Base-by-base conservation (phyloP, 2,888 invertebrate species). In the Cataglyphis cursor region DNA sequence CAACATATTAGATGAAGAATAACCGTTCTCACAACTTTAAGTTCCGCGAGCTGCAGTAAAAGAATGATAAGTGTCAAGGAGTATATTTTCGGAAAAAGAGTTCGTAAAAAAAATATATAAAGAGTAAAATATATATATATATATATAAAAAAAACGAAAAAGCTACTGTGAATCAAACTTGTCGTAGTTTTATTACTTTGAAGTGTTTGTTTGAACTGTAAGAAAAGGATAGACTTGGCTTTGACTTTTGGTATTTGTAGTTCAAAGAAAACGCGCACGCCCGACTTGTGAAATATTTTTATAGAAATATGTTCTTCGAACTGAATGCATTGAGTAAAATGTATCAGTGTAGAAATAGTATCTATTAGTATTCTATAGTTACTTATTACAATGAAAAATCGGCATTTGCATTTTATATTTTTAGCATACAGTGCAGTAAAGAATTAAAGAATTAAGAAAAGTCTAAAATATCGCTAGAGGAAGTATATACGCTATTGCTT, bases 1-100 rank as follows among this genome's bases (percentile, higher is more conserved):
- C 59, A 59, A 80, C 44, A 80, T 59, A 80, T 78, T 59, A 78
- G 70, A 80, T 61, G 59, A 59, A 44, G 44, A 59, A 80, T 48
- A 68, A 35, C 35, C 41, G 31, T 57, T 41, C 64, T 65, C 15
- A 21, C 18, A 78, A 80, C 78, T 15, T 21, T 44, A 44, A 61
- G 35, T 59, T 68, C 9, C 65, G 41, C 66, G 57, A 21, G 68
- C 28, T 68, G 31, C 68, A 59, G 31, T 35, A 44, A 57, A 48
- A 68, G 68, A 44, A 80, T 70, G 70, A 80, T 61, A 21, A 6
- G 44, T 68, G 59, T 78, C 35, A 44, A 10, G 12, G 21, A 44
- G 57, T 59, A 12, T 28, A 21, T 70, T 51, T 61, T 59, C 12
- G 68, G 1, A 65, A 28, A 28, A 28, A 41, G 41, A 66, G 31